Evolutionary conservation across 30 jellyfish, hydroid and myxozoan species (phyloP), one percentile per base, ranked within the genome.

Genomic region (Aurelia aurita): DNA sequence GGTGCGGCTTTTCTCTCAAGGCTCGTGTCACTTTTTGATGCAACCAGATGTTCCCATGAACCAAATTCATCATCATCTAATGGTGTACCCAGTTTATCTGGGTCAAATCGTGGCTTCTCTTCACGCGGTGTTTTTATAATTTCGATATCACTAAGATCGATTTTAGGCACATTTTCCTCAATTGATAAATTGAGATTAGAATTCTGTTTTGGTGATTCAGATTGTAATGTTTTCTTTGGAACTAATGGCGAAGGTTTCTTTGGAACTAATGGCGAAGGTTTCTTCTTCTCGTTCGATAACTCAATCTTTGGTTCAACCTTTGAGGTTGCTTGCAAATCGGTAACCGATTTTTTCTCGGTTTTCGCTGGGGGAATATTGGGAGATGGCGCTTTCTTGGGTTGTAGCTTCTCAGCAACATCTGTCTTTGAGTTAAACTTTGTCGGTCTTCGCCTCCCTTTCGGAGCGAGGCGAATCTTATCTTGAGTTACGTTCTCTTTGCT

Each of bases 391-490:
- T 75, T 75, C 77, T 75, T 58, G 15, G 10, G 64, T 65, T n/a
- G 65, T 2, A 6, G 18, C 23, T 49, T 55, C 66, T 64, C 83
- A 7, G 75, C 20, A 28, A 72, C 54, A 26, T 69, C 78, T 16
- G 69, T 23, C 13, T 66, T 70, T 32, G 84, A 13, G 79, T 51
- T 84, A 58, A 64, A 80, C 76, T 87, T 79, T 7, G 98, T 62
- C 9, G 98, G 98, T 58, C 51, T 79, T 31, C 98, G 85, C 43
- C 98, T 60, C 28, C 92, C 90, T 54, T 81, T 81, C 22, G 98
- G 98, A 13, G 98, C 98, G 35, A 91, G 73, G 46, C 98, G 94
- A 39, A 91, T 85, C 27, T 74, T 75, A 74, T 91, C 98, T 63
- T 91, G 92, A 14, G 98, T 96, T 28, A 84, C 78, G 64, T 71